These are phyloP conservation scores for Nyleta sp. DNA, from an alignment of 2,888 invertebrate genomes.

Conservation along the genomic window DNA sequence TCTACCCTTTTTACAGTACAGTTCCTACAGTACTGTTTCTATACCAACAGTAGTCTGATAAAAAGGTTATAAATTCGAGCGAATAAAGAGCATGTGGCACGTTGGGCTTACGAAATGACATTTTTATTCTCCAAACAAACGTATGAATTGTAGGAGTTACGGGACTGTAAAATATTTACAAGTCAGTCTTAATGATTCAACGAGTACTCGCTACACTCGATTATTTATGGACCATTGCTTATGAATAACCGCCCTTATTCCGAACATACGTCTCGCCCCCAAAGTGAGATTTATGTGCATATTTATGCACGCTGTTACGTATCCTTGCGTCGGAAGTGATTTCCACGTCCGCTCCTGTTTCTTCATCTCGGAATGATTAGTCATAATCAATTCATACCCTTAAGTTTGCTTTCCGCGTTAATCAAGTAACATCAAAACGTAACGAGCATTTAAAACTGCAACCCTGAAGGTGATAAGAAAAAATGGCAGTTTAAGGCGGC, in stretches of 20 bases:
- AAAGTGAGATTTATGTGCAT: slow-evolving; percentile 76
- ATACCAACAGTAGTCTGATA: too few species aligned
- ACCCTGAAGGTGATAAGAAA: slow-evolving; percentile 42
- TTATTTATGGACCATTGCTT: slow-evolving; percentile 81
- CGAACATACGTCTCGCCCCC: slow-evolving; percentile 69
- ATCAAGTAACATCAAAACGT: slow-evolving; percentile 14
- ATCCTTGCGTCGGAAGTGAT: slow-evolving; percentile 49
- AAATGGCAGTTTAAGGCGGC: slow-evolving; percentile 44
- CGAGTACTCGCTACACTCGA: slow-evolving; percentile 72
- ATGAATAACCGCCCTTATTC: slow-evolving; percentile 78
- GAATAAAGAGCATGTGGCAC: background rate
- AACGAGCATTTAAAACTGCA: slow-evolving; percentile 22
- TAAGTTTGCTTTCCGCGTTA: background rate
- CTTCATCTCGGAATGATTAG: slow-evolving; percentile 22
- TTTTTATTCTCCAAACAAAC: slow-evolving; percentile 38
- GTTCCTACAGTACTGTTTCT: too few species aligned
- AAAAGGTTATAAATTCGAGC: background rate
- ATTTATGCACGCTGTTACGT: slow-evolving; percentile 42
- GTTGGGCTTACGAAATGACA: too few species aligned
- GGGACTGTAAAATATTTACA: slow-evolving; percentile 67
- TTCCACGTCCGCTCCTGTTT: slow-evolving; percentile 14
- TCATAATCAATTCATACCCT: slow-evolving; percentile 34
- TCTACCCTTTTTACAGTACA: too few species aligned
- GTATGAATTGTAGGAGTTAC: slow-evolving; percentile 48
- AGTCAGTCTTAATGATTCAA: slow-evolving; percentile 79